Percentiles rank a stretch among this genome's conserved stretches.
Evolutionary conservation across 1,140 invertebrate genomes (phyloP).

Genomic region (Pseudomyrmex concolor): DNA sequence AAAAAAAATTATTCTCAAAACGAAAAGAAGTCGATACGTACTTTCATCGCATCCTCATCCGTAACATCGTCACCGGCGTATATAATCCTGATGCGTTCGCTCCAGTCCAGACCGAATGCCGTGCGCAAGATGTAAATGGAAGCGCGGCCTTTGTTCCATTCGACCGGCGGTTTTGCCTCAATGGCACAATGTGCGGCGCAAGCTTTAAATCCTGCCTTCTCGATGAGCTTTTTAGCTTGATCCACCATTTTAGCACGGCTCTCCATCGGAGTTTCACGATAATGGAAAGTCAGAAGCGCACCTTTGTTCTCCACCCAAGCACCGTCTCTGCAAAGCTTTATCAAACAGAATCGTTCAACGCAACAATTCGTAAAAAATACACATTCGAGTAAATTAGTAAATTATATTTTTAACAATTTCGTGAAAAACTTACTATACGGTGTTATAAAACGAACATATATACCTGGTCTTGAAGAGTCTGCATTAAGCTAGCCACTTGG

Average conservation of each 20-base stretch:
- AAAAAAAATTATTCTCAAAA: not conserved
- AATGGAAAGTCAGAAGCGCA: constrained; percentile 94
- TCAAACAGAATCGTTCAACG: not conserved
- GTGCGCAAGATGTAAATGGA: constrained; percentile 95
- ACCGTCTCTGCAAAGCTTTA: constrained; percentile 91
- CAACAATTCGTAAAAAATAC: not conserved
- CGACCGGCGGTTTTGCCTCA: constrained; percentile 94
- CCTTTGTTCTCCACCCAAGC: constrained; percentile 97
- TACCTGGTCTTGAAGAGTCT: constrained; percentile 92
- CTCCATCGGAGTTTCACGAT: constrained; percentile 91
- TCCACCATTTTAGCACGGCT: constrained; percentile 88
- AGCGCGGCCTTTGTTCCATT: constrained; percentile 96
- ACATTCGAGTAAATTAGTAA: too few relatives aligned
- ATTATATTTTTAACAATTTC: not conserved
- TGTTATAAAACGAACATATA: not conserved
- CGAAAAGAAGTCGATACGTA: constrained; percentile 76
- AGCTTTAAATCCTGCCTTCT: constrained; percentile 90
- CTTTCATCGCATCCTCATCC: constrained; percentile 96
- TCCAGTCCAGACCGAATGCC: constrained; percentile 96
- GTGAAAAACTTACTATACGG: too few relatives aligned
- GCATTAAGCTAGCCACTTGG: constrained; percentile 91
- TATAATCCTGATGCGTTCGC: constrained; percentile 94
- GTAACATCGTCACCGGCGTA: constrained; percentile 96
- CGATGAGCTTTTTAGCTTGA: constrained; percentile 90
- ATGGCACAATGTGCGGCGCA: constrained; percentile 92